Evolutionary conservation across 2,888 invertebrate genomes (phyloP).

Genomic region (Ochropleura plecta): DNA sequence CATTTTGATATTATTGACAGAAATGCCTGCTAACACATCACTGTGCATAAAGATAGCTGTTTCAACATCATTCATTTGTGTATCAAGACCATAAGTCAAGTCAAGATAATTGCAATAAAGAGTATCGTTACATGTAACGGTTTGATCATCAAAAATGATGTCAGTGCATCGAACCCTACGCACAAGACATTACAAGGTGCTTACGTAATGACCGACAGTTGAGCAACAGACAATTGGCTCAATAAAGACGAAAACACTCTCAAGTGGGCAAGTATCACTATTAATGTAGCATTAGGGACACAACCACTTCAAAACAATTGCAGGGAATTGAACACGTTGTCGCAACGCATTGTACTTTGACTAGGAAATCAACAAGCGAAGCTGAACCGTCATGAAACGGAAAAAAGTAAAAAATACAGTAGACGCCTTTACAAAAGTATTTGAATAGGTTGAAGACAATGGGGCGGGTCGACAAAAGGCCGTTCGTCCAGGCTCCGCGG

Average conservation of each 20-base stretch:
- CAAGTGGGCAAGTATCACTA: conserved; percentile 82
- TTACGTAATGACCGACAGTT: conserved; percentile 83
- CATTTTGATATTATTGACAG: conserved; percentile 35
- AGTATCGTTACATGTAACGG: conserved; percentile 49
- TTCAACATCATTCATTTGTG: conserved; percentile 24
- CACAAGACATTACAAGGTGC: conserved; percentile 79
- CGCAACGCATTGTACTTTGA: conserved; percentile 67
- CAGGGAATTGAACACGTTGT: conserved; percentile 67
- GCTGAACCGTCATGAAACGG: conserved; percentile 73
- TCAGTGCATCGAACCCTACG: conserved; percentile 82
- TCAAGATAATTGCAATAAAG: conserved; percentile 43
- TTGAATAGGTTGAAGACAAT: conserved; percentile 84
- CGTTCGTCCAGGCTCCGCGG: conserved; percentile 80
- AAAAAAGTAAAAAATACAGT: conserved; percentile 72
- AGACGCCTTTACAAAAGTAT: conserved; percentile 79
- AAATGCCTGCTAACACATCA: conserved; percentile 27
- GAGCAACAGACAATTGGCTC: conserved; percentile 87
- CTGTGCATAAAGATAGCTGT: conserved; percentile 10
- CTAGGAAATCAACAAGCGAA: conserved; percentile 70
- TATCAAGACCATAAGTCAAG: conserved; percentile 36
- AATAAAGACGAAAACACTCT: conserved; percentile 85
- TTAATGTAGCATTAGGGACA: conserved; percentile 82
- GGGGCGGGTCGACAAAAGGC: conserved; percentile 83
- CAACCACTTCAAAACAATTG: conserved; percentile 71
- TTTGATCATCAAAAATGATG: conserved; percentile 69